Evolutionary conservation across 2,888 invertebrate species (phyloP), one percentile per base, ranked within the genome.

Genomic region (Scaptodrosophila latifasciaeformis): DNA sequence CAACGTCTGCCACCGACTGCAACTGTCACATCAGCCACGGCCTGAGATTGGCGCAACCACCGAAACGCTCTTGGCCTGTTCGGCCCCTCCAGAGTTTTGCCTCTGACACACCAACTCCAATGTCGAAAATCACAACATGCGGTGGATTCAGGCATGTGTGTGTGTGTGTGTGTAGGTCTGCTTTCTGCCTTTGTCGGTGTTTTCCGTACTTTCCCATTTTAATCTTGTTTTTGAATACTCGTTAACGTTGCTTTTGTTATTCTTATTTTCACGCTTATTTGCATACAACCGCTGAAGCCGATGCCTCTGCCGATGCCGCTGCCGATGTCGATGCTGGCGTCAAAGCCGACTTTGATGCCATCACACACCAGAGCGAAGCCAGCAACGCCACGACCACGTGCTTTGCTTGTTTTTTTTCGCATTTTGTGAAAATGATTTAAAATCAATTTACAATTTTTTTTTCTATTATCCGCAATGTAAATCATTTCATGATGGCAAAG

Each of bases 261-360:
- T 77, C 69, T 81, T 74, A 70, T 81, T 81, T 76, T 81, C 75
- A 79, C 81, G 76, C 76, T 78, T 76, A 76, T 76, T 81, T 78
- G 80, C 80, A 79, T 79, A 68, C 60, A 63, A 67, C 57, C 58
- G 58, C 52, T 39, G 31, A 34, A 10, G 27, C 2, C 34, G 27
- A 48, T 30, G n/a, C 12, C 18, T n/a, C 24, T 24, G 24, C 4
- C 24, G 7, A 24, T 3, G 3, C 24, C 24, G 3, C 24, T 3
- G 24, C 24, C n/a, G n/a, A n/a, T 24, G 3, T 24, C 24, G 9
- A 44, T 13, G 1, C 44, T 13, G 7, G 3, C 9, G 29, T 5
- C 44, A 27, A 44, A 13, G 29, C 30, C 18, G 15, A 7, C 12
- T 9, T n/a, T 30, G 7, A 3, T 30, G 19, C 30, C 27, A 10